Percentiles rank a stretch among this genome's conserved stretches.
These are phyloP conservation scores for Tursiops truncatus DNA, from an alignment of 2,113 vertebrate genomes.

Conservation along the genomic window DNA sequence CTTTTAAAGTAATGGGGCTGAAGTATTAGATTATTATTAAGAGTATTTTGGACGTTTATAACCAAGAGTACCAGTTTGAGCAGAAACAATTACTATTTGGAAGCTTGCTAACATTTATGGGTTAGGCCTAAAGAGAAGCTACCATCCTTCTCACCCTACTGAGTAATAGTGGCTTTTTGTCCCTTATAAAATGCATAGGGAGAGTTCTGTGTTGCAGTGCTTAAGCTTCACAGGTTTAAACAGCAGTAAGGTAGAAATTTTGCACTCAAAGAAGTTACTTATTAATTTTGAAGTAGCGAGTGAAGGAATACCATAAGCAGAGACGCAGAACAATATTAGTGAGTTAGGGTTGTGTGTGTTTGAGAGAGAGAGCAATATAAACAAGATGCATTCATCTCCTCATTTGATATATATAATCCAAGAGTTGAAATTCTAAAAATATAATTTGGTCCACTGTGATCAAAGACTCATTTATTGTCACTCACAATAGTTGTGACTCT, in stretches of 20 bases:
- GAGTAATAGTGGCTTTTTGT: not conserved
- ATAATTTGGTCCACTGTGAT: not conserved
- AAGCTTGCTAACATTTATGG: not conserved
- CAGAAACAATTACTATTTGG: not conserved
- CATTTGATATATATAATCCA: constrained; percentile 14
- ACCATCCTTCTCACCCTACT: not conserved
- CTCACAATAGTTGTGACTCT: not conserved
- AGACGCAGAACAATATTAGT: not conserved
- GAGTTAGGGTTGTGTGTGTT: not conserved
- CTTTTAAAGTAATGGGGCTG: constrained; percentile 9
- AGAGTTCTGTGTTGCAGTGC: not conserved
- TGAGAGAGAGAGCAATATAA: not conserved
- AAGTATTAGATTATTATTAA: not conserved
- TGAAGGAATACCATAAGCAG: not conserved
- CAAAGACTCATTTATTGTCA: not conserved
- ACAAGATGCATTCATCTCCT: not conserved
- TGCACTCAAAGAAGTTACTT: not conserved
- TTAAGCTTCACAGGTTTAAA: constrained; percentile 18
- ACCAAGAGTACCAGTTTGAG: not conserved
- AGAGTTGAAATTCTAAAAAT: constrained; percentile 9
- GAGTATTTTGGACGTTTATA: constrained; percentile 18
- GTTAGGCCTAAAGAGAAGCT: not conserved
- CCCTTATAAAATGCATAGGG: not conserved
- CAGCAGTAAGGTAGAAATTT: not conserved
- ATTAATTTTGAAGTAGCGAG: not conserved